A percentile compares a stretch with the other conserved stretches of the same genome.
Evolutionary conservation across 2,113 vertebrate genomes (phyloP).

Genomic region (Esox niger): DNA sequence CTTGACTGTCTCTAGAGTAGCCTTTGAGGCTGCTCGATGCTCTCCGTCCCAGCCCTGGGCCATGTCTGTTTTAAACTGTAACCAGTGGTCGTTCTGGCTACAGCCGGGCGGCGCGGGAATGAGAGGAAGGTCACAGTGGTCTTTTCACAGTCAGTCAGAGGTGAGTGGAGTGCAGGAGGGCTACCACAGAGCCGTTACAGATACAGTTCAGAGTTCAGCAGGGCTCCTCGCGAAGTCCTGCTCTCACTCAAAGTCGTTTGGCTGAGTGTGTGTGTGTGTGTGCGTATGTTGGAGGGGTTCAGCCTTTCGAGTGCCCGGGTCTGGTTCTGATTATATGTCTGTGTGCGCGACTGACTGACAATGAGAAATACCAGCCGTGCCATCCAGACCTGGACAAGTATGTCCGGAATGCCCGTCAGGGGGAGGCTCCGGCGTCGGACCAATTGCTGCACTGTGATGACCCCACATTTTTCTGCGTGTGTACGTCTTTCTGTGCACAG

Average conservation of each 20-base stretch:
- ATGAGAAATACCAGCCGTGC: not conserved
- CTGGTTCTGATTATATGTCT: constrained; percentile 8
- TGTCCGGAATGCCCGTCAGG: constrained; percentile 2
- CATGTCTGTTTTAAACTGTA: not conserved
- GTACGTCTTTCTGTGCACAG: not conserved
- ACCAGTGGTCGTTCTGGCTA: too few relatives aligned
- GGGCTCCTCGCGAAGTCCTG: not conserved
- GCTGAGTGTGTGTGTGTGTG: not conserved
- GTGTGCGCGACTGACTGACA: constrained; percentile 8
- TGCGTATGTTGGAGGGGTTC: not conserved
- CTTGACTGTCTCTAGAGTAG: not conserved
- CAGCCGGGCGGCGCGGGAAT: not conserved
- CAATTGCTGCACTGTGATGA: not conserved
- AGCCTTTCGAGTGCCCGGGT: not conserved
- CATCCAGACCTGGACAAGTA: not conserved
- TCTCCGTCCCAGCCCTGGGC: not conserved
- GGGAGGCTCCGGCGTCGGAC: not conserved
- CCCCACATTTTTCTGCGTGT: not conserved
- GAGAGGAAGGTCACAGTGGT: not conserved
- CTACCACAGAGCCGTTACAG: not conserved
- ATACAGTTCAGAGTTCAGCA: not conserved
- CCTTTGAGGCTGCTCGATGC: not conserved
- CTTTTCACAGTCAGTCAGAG: not conserved
- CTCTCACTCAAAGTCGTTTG: not conserved
- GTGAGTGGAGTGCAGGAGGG: too few relatives aligned